Percentiles rank a stretch among this genome's conserved stretches.
phyloP scores from a whole-genome alignment of 2,113 vertebrate genomes.

The Peromyscus polionotus region DNA sequence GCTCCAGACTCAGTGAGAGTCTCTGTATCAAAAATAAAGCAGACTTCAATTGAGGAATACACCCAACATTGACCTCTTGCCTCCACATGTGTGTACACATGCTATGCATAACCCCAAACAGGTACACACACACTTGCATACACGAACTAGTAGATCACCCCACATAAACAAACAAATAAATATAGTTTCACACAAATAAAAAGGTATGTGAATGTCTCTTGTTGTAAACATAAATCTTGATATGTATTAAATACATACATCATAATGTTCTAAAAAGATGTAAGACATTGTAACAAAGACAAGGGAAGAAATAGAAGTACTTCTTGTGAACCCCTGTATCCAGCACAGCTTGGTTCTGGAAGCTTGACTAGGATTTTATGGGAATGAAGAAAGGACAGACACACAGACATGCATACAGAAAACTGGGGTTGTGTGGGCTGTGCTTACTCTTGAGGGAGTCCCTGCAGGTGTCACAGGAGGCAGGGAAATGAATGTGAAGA shows the following conservation, averaged over 20 bases:
- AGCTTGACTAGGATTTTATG: neutral
- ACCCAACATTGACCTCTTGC: too few species aligned
- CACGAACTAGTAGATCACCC: neutral
- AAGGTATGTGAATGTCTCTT: neutral
- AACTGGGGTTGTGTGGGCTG: neutral
- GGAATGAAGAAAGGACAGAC: neutral
- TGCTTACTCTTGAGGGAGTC: neutral
- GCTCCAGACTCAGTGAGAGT: neutral
- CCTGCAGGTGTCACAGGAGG: neutral
- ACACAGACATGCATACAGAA: neutral
- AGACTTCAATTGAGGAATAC: neutral
- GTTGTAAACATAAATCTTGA: neutral
- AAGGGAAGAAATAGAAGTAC: neutral
- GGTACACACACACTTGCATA: neutral
- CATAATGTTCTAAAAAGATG: conserved; percentile 9
- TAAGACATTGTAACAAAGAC: neutral
- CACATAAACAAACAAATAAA: neutral
- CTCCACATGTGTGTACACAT: neutral
- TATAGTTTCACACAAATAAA: neutral
- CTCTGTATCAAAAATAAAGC: neutral
- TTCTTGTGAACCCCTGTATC: neutral
- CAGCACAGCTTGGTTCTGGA: neutral
- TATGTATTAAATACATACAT: neutral
- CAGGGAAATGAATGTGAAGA: neutral
- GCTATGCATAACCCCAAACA: neutral